These are phyloP conservation scores for Arctia plantaginis DNA, from an alignment of 2,888 invertebrate species.

Conservation along the genomic window DNA sequence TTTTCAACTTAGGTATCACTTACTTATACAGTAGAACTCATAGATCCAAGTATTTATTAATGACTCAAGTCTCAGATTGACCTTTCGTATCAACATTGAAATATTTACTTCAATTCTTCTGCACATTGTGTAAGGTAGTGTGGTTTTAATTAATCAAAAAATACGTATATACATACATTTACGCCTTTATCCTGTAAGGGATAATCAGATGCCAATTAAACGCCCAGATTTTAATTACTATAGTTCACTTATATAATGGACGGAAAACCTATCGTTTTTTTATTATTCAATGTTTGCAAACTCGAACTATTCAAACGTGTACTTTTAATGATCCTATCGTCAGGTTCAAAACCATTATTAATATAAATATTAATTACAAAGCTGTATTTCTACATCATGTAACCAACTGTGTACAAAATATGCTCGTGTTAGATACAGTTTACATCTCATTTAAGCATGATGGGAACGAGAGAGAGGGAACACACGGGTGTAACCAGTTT, in stretches of 20 bases:
- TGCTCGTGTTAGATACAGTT: constrained; percentile 46
- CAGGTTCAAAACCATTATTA: neutral
- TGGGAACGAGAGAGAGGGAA: constrained; percentile 46
- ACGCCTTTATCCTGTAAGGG: no score
- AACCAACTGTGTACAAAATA: constrained; percentile 39
- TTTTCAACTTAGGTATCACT: constrained; percentile 1
- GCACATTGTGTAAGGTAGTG: neutral
- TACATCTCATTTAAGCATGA: constrained; percentile 39
- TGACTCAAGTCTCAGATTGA: neutral
- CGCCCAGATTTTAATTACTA: no score
- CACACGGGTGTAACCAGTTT: constrained; percentile 58
- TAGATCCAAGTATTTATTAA: neutral
- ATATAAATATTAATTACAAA: constrained; percentile 1
- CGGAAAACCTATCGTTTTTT: no score
- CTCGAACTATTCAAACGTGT: neutral
- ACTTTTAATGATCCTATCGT: neutral
- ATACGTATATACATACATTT: no score
- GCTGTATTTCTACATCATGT: constrained; percentile 36
- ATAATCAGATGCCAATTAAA: no score
- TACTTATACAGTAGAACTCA: constrained; percentile 2
- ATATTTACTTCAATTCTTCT: neutral
- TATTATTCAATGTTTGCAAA: neutral
- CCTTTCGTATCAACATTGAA: neutral
- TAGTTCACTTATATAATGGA: no score
- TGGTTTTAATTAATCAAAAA: neutral